Base-by-base conservation (phyloP, 64 coral and sea anemone species). In the Montipora sp. region DNA sequence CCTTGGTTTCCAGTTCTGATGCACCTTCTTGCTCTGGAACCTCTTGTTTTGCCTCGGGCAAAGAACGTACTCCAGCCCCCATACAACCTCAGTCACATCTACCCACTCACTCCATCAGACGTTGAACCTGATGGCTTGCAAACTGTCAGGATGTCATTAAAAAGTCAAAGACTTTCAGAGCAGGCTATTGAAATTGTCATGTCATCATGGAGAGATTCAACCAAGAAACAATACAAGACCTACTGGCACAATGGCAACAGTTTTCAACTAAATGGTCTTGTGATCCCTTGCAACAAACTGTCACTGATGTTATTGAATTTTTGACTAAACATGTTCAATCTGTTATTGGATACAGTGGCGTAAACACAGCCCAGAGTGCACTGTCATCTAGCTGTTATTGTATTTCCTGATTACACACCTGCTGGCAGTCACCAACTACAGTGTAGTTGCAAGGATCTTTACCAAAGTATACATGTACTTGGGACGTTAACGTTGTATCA, bases 361-460 rank as follows among this genome's bases (percentile, higher is more conserved):
- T 87, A 21, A 87, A 87, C 46, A 87, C 86, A n/a, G 86, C 86
- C 18, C n/a, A 66, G 19, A 27, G 5, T 23, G 87, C 87, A 43
- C 46, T 89, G 43, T 77, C 87, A 22, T 22, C 46, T 18, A 15
- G 36, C 36, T 36, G 84, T 87, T 23, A 45, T 87, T 72, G 47
- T 57, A 8, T 9, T 88, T 47, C 16, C 70, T n/a, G 49, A 75
- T 53, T 22, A 47, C 20, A 36, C 21, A 23, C 73, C 73, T 59
- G 47, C 45, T 92, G 90, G 80, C 10, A 55, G 24, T 73, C 79
- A 92, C 50, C 80, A 2, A 23, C 24, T 77, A 48, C 67, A 75
- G 1, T 23, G 36, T 36, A 2, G 36, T 36, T 36, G 36, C 36
- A 36, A 36, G 36, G 36, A 36, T 36, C 36, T 36, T 36, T 36